Conservation (phyloP, 64 coral and sea anemone species). For the Porites lutea region DNA sequence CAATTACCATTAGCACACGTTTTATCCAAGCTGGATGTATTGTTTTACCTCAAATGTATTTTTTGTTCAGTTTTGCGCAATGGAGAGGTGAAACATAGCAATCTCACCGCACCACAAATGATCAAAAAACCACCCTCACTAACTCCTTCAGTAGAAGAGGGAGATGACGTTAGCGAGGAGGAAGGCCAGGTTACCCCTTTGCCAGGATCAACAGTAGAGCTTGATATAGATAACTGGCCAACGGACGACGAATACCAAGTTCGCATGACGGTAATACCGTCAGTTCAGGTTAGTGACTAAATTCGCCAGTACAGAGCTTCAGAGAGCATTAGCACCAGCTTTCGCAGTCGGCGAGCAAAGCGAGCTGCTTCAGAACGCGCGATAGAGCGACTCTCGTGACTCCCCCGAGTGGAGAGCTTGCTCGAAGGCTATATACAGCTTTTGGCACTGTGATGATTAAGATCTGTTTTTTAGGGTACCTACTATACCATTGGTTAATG, state of each 20-base stretch:
- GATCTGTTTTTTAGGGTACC: too few relatives aligned
- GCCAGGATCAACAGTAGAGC: slow-evolving; percentile 8
- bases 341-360: too few relatives aligned
- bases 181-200: slow-evolving; percentile 4
- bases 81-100: not conserved
- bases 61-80: slow-evolving; percentile 2
- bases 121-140: not conserved
- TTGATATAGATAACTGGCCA: not conserved
- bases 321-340: too few relatives aligned
- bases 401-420: too few relatives aligned
- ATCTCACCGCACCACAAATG: not conserved
- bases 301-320: too few relatives aligned
- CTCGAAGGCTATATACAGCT: too few relatives aligned
- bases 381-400: too few relatives aligned
- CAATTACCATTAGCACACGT: too few relatives aligned
- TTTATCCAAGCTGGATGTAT: too few relatives aligned
- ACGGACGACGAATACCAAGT: not conserved
- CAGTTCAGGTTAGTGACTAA: not conserved
- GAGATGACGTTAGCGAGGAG: not conserved
- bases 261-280: not conserved
- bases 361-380: too few relatives aligned
- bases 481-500: too few relatives aligned
- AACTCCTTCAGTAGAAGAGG: not conserved
- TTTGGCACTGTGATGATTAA: too few relatives aligned
- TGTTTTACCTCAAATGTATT: not conserved